phyloP scores from a whole-genome alignment of 2,888 invertebrate genomes.

The Caenorhabditis sp. region DNA sequence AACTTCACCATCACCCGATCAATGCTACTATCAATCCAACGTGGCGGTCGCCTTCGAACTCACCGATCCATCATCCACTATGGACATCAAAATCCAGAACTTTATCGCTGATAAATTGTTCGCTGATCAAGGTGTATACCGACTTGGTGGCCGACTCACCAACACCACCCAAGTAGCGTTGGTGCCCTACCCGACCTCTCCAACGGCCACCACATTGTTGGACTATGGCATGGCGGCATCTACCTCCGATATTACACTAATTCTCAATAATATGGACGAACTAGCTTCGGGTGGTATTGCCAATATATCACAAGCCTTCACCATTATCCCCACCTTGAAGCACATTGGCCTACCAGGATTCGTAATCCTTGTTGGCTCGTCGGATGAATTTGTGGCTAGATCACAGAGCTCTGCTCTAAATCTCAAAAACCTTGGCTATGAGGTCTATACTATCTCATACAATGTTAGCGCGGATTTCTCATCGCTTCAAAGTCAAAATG shows the following conservation, averaged over 20 bases:
- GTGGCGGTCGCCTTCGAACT: constrained; percentile 24
- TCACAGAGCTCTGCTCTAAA: constrained; percentile 9
- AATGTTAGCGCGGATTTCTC: constrained; percentile 9
- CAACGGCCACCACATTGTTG: not conserved
- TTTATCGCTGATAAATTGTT: constrained; percentile 19
- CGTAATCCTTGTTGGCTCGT: constrained; percentile 17
- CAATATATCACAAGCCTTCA: constrained; percentile 13
- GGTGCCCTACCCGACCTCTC: constrained; percentile 23
- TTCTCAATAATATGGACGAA: not conserved
- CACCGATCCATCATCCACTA: not conserved
- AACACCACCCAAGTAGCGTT: constrained; percentile 15
- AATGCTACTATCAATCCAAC: constrained; percentile 29
- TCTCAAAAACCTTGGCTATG: constrained; percentile 14
- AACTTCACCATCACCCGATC: constrained; percentile 10
- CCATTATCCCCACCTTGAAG: not conserved
- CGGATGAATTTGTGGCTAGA: constrained; percentile 5
- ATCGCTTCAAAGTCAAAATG: constrained; percentile 6
- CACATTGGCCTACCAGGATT: constrained; percentile 20
- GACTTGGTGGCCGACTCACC: not conserved
- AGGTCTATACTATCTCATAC: constrained; percentile 21
- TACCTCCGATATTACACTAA: not conserved
- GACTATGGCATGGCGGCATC: constrained; percentile 6
- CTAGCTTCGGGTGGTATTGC: not conserved
- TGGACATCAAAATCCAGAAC: constrained; percentile 12
- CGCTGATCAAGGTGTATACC: constrained; percentile 11